Evolutionary conservation across 2,113 vertebrate genomes (phyloP), one percentile per base, ranked within the genome.

Genomic region (Vanacampus margaritifer): DNA sequence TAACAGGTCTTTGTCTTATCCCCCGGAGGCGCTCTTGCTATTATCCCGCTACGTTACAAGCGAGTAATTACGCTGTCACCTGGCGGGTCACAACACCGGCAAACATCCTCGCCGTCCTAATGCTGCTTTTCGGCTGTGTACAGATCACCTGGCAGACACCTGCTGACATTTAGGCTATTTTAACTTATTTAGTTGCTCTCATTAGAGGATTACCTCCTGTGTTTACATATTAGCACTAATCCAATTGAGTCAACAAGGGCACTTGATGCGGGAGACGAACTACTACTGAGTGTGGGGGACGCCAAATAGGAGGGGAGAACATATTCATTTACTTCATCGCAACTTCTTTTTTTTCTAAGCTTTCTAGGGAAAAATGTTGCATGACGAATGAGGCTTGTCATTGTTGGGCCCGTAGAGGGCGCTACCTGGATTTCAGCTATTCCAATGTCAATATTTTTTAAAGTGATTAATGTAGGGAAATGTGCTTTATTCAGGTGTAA

Each of bases 181-280:
- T 68, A 79, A 89, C 87, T 91, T 91, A 86, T 92, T 93, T 92
- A 88, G 87, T 86, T 89, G 75, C 76, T 87, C 91, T 92, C 88
- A 91, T 91, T 90, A 90, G 89, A 90, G 91, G 89, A 92, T 91
- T 92, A 92, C 90, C 90, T 91, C 90, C 90, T 92, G 90, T 93
- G 91, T 93, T 92, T 93, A 92, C 90, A 91, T 92, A 92, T 92
- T 92, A 91, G 87, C 86, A 87, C 79, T 92, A 92, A 93, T 93
- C 92, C 92, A 93, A 93, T 92, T 93, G 91, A 91, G 90, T 92
- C 89, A 92, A 92, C 90, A 92, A 92, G 91, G 90, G 89, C 87
- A 91, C 90, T 93, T 90, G 90, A 89, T 90, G 89, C 89, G 88
- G 88, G 88, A 88, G 90, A 90, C 89, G 90, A 90, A 90, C 14